Evolutionary conservation across 2,797 vertebrate species (phyloP), one percentile per base, ranked within the genome.

Genomic region (Syngnathus rostellatus): DNA sequence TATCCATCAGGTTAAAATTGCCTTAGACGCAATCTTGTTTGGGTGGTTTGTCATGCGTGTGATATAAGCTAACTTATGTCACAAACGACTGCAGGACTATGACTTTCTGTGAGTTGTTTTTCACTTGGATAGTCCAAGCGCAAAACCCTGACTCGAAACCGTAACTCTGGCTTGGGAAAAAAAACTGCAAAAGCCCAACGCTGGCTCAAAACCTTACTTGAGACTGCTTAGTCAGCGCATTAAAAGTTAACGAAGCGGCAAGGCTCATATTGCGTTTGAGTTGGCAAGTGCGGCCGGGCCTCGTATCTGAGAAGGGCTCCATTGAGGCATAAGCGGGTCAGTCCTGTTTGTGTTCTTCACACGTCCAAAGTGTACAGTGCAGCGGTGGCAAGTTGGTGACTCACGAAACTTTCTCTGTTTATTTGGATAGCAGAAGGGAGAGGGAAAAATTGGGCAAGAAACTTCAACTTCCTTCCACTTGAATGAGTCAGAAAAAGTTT

Each of bases 251-350:
- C 40, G 59, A 61, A n/a, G 59, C 39, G 39, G 37, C 16, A 59
- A 39, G 25, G 59, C 61, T 62, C 43, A 31, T 62, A 62, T 62
- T 62, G 41, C 43, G 43, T 61, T 62, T 62, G 43, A 25, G n/a
- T 62, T 62, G 61, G 61, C 61, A 62, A 62, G 23, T 14, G 16
- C 16, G 14, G 37, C 61, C 3, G n/a, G 21, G 54, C 25, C 54
- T 57, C 54, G 6, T 31, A 46, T 62, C n/a, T 46, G 21, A 45
- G 60, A 62, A 41, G 19, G 40, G 23, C 41, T 43, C 61, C 61
- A 46, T 62, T 62, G 61, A 62, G 61, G 60, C 74, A 62, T 72
- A 65, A 61, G 39, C 38, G 10, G 59, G 59, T 41, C 59, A 41
- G 17, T 21, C 1, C 17, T 61, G 59, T 61, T 61, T 61, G 59